A percentile compares a stretch with the other conserved stretches of the same genome.
These are phyloP conservation scores for Parnassius mnemosyne DNA, from an alignment of 2,888 invertebrate species.

Conservation along the genomic window DNA sequence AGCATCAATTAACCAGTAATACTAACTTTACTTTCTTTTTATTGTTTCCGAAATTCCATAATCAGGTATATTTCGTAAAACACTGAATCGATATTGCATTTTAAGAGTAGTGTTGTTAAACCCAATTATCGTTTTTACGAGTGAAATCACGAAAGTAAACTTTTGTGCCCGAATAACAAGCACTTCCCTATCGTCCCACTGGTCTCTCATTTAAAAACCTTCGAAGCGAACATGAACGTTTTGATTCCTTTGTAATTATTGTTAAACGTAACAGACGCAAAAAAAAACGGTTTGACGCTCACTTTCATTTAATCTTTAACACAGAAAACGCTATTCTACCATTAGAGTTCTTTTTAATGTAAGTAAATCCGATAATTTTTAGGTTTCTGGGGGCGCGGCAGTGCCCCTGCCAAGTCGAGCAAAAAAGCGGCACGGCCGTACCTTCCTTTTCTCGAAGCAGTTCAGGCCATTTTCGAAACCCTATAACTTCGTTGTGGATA, in stretches of 20 bases:
- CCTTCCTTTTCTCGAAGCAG: no score
- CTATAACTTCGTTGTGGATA: no score
- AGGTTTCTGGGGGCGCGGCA: no score
- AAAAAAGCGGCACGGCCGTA: no score
- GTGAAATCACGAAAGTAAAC: constrained; percentile 18
- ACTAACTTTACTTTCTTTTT: constrained; percentile 10
- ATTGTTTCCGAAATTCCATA: constrained; percentile 18
- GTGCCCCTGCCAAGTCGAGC: no score
- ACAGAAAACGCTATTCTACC: constrained; percentile 20
- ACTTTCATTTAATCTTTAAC: constrained; percentile 8
- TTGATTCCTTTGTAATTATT: constrained; percentile 17
- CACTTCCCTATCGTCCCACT: constrained; percentile 17
- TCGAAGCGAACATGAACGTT: not conserved
- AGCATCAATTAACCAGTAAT: constrained; percentile 8
- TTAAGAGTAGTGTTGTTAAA: constrained; percentile 17
- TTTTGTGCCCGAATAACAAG: constrained; percentile 1
- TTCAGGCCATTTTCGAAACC: no score
- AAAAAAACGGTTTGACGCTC: constrained; percentile 7
- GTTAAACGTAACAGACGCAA: constrained; percentile 12
- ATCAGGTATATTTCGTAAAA: constrained; percentile 4
- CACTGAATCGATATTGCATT: constrained; percentile 13
- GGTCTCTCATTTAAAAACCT: constrained; percentile 12
- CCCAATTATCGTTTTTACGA: constrained; percentile 24
- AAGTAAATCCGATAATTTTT: constrained; percentile 11
- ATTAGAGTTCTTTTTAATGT: constrained; percentile 11